These are phyloP conservation scores for Pelodytes ibericus DNA, from an alignment of 2,797 vertebrate species.

Conservation along the genomic window DNA sequence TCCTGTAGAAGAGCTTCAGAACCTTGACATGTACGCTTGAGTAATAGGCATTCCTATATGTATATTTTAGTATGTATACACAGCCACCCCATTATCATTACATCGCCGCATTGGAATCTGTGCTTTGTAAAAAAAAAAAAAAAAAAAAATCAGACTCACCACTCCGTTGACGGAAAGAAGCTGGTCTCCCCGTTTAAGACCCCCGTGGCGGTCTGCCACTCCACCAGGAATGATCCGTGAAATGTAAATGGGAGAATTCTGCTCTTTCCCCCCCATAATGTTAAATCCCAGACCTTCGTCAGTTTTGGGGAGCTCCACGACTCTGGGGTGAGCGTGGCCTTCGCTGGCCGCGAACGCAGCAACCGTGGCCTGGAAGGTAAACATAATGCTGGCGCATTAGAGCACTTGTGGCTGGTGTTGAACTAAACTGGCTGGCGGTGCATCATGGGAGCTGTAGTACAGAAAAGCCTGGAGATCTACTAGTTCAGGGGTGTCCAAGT, in stretches of 20 bases:
- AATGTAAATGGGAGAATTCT: slow-evolving; percentile 94
- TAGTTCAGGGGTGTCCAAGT: too few species aligned
- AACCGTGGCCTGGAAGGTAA: slow-evolving; percentile 80
- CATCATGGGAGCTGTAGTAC: too few species aligned
- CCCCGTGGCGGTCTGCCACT: slow-evolving; percentile 89
- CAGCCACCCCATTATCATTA: too few species aligned
- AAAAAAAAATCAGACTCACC: slow-evolving; percentile 72
- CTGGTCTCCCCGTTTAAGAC: slow-evolving; percentile 90
- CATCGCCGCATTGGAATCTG: too few species aligned
- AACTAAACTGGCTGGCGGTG: too few species aligned
- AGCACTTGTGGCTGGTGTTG: too few species aligned
- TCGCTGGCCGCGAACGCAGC: slow-evolving; percentile 91
- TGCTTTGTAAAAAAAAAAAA: too few species aligned
- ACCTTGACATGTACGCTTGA: too few species aligned
- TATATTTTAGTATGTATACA: too few species aligned
- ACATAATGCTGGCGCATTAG: not conserved
- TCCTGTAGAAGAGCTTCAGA: too few species aligned
- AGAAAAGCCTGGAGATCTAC: too few species aligned
- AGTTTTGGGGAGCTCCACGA: slow-evolving; percentile 92
- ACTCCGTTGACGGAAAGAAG: slow-evolving; percentile 90
- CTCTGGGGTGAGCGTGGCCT: slow-evolving; percentile 88
- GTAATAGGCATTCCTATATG: too few species aligned
- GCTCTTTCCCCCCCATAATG: slow-evolving; percentile 94
- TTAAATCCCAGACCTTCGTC: slow-evolving; percentile 92
- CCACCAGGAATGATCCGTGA: slow-evolving; percentile 90